Evolutionary conservation across 2,888 invertebrate genomes (phyloP), one percentile per base, ranked within the genome.

Genomic region (Aspidapion aeneum): DNA sequence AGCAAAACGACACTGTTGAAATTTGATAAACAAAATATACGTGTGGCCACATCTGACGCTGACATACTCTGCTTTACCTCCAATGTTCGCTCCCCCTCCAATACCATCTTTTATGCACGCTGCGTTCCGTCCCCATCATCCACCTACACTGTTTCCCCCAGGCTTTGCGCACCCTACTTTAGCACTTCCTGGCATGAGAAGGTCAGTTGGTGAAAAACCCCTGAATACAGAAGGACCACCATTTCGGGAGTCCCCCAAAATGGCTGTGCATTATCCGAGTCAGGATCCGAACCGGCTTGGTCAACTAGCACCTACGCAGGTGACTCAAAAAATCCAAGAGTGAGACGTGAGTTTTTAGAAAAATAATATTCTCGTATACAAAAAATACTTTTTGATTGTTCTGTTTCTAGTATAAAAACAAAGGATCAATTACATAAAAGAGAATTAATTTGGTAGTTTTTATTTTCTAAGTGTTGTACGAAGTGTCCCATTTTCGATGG

Each of bases 221-320:
- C 81, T 83, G 71, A 59, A 66, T 50, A 58, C 66, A 1, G 65
- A 71, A 18, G 62, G 61, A 1, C 63, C 63, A 18, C 48, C 64
- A 1, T 65, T 58, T 21, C 68, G 65, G 51, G 63, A 66, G 12
- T 52, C 66, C 5, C 59, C 61, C 79, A 80, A 87, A 1, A 79
- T 82, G 1, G 84, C 86, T 5, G 82, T 89, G 56, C 96, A 98
- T 81, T 99, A 99, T 84, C 98, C 98, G 1, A 96, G 96, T 76
- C 98, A 98, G 80, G 98, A 99, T 84, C 98, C 98, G 0, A 89
- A 91, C 50, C 84, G 96, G 22, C 87, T 97, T 80, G 97, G 97
- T 0, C n/a, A n/a, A n/a, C n/a, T n/a, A n/a, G n/a, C n/a, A n/a
- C 88, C 93, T 0, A 81, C 82, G 17, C 82, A 81, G 66, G 65